Evolutionary conservation across 2,888 invertebrate species (phyloP).

Genomic region (Phania funesta): DNA sequence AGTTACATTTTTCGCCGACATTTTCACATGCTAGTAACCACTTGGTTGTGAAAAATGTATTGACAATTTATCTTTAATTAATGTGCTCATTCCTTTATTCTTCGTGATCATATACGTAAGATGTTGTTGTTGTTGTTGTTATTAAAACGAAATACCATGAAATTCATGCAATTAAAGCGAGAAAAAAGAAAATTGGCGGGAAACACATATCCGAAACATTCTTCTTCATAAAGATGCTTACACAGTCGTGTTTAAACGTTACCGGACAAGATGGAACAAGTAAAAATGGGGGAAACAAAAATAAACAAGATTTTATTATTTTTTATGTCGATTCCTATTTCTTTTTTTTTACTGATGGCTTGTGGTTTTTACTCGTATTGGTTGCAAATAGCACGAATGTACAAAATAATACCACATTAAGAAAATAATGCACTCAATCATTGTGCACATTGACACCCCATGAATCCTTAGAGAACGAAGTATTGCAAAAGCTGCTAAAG

Average conservation of each 20-base stretch:
- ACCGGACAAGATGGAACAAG: not conserved
- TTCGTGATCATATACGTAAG: not conserved
- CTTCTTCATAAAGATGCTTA: not conserved
- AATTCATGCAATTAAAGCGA: constrained; percentile 39
- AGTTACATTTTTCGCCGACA: constrained; percentile 2
- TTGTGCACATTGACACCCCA: constrained; percentile 59
- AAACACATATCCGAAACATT: not conserved
- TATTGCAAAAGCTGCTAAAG: constrained; percentile 8
- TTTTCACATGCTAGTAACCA: constrained; percentile 29
- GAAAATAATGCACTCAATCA: constrained; percentile 63
- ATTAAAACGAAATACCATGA: constrained; percentile 26
- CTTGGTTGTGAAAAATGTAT: constrained; percentile 48
- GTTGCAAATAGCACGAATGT: constrained; percentile 37
- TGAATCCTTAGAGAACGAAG: constrained; percentile 52
- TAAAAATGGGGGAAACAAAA: not conserved
- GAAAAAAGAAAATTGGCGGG: not conserved
- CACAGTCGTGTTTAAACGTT: not conserved
- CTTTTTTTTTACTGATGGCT: not conserved
- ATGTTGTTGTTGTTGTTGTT: constrained; percentile 35
- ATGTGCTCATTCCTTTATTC: constrained; percentile 13
- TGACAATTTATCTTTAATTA: constrained; percentile 59
- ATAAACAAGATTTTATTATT: not conserved
- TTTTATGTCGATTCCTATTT: not conserved
- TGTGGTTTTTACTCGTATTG: constrained; percentile 7
- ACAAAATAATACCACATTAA: constrained; percentile 57